Percentiles rank a stretch among this genome's conserved stretches.
Conservation (phyloP, 2,113 vertebrate genomes). For the Asarcornis scutulata region DNA sequence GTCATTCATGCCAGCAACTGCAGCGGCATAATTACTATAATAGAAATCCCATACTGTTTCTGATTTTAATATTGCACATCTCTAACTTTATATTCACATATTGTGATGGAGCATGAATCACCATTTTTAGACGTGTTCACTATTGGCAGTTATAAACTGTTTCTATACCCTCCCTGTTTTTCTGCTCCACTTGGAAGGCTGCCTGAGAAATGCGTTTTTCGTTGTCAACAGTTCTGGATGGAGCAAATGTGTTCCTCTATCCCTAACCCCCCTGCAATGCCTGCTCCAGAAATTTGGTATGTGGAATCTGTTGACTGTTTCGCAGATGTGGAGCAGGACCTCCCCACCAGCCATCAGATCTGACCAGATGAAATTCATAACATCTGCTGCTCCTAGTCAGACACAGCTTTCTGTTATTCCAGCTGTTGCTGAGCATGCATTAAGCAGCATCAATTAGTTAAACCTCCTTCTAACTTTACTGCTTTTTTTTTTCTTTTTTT, state of each 20-base stretch:
- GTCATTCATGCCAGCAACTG: neutral
- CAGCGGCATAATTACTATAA: conserved; percentile 20
- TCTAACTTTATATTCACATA: neutral
- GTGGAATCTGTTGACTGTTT: conserved; percentile 60
- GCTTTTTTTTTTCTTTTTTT: conserved; percentile 28
- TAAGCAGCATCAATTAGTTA: conserved; percentile 66
- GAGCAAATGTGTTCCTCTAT: neutral
- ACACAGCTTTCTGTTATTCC: conserved; percentile 65
- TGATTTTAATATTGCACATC: neutral
- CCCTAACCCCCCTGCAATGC: neutral
- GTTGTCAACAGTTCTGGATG: neutral
- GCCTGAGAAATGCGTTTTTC: neutral
- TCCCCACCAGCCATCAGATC: conserved; percentile 45
- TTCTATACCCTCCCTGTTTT: neutral
- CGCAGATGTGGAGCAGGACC: conserved; percentile 62
- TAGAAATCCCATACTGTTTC: neutral
- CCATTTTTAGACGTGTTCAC: neutral
- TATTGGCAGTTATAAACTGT: neutral
- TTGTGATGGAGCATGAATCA: neutral
- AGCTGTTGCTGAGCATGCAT: conserved; percentile 69
- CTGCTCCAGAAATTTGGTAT: neutral
- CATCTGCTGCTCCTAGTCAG: conserved; percentile 42
- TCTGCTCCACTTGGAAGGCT: neutral
- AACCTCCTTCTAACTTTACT: conserved; percentile 62
- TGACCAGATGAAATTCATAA: conserved; percentile 65